phyloP scores from a whole-genome alignment of 2,888 invertebrate genomes.

The Ashinkailepas kermadecensis region DNA sequence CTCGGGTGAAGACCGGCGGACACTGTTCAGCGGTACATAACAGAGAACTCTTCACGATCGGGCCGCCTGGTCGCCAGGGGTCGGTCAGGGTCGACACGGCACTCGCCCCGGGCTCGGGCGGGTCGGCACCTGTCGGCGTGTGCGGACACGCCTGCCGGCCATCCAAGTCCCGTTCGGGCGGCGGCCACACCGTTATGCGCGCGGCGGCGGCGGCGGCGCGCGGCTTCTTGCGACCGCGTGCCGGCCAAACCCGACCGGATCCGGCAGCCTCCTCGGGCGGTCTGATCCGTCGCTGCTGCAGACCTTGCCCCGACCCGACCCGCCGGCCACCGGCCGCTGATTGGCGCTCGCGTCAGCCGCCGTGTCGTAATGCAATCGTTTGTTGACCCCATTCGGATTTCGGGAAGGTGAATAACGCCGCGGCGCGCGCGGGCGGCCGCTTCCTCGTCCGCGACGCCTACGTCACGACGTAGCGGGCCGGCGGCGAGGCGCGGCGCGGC shows the following conservation, averaged over 20 bases:
- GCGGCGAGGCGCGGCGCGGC: not conserved
- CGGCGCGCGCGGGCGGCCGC: not conserved
- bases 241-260: not conserved
- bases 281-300: not conserved
- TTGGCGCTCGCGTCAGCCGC: not conserved
- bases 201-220: not conserved
- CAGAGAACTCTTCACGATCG: no score
- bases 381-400: conserved; percentile 14
- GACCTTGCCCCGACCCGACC: not conserved
- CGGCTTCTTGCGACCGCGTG: not conserved
- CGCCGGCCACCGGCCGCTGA: not conserved
- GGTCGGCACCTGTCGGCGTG: not conserved
- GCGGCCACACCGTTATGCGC: not conserved
- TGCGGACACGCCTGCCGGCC: not conserved
- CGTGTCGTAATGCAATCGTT: not conserved
- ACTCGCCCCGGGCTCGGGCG: not conserved
- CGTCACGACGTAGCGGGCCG: conserved; percentile 11
- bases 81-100: not conserved
- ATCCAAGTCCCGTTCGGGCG: conserved; percentile 12
- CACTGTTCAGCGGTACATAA: no score
- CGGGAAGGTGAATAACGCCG: conserved; percentile 16
- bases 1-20: no score
- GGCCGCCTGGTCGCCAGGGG: not conserved
- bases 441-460: not conserved
- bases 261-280: not conserved